Base-by-base conservation (phyloP, 2,888 invertebrate genomes). In the Arge pagana region DNA sequence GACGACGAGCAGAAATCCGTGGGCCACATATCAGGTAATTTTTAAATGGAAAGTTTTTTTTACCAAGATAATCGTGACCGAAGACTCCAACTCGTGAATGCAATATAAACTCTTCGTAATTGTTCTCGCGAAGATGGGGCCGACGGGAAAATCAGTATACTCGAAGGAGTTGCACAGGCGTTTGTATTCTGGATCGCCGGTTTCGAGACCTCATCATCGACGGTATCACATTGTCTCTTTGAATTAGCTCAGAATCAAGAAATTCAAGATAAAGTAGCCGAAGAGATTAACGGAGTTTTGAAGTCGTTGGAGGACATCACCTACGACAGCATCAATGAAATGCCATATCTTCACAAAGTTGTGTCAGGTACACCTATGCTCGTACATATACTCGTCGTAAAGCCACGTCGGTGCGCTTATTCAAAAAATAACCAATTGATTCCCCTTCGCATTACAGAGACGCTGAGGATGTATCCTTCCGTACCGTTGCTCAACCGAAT, bases 181-280 rank as follows among this genome's bases (percentile, higher is more conserved):
- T 79, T 70, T 49, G 71, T 78, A 4, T 79, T 79, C 58, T 78
- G 76, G 55, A 52, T 78, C 40, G 81, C 80, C 28, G 81, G 81
- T 7, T 81, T 79, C 55, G 81, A 81, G 60, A 80, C 81, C 0
- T 80, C 80, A 1, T 77, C 81, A 1, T 76, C 80, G 1, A 77
- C 80, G 2, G 75, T 76, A 13, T 77, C 77, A 52, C 79, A 76
- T 50, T 76, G 78, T 2, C 57, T 80, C 3, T 80, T 77, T 51
- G 78, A 79, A 62, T 70, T 81, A 58, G 77, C 80, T 3, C 50
- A 60, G 10, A 68, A 79, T 60, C 65, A 65, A 24, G 62, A 70
- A 0, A 70, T 80, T n/a, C 81, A 80, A 59, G 63, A 75, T 6
- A 76, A 65, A 61, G 66, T 77, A 1, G 65, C 74, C 7, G 42